Conservation (phyloP, 1,140 invertebrate genomes). For the Hypsibius dujardini region DNA sequence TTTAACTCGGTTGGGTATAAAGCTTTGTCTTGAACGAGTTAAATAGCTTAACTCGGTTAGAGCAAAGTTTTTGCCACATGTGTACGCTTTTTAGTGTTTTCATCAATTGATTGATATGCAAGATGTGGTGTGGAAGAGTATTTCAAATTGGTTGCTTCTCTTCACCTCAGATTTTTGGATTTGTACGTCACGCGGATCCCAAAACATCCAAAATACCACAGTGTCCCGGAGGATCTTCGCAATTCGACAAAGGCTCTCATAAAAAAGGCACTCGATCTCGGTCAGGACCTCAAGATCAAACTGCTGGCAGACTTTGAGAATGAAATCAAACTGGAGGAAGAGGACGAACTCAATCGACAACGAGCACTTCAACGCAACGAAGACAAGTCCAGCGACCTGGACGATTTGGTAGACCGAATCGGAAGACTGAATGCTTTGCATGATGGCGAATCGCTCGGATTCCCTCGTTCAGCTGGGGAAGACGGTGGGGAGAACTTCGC, state of each 20-base stretch:
- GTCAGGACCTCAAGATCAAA: neutral
- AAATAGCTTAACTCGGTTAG: too few relatives aligned
- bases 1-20: too few relatives aligned
- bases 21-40: too few relatives aligned
- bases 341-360: neutral
- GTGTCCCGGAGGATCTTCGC: neutral
- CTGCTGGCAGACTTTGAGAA: neutral
- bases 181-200: neutral
- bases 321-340: neutral
- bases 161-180: neutral
- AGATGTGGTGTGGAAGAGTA: too few relatives aligned
- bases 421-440: neutral
- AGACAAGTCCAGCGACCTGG: neutral
- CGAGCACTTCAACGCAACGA: neutral
- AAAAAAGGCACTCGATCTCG: neutral
- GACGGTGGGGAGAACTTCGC: conserved; percentile 5
- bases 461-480: neutral
- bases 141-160: too few relatives aligned
- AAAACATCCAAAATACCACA: neutral
- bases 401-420: neutral
- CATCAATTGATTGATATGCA: too few relatives aligned
- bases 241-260: neutral
- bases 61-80: too few relatives aligned
- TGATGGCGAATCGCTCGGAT: neutral
- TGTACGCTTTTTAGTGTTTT: too few relatives aligned